A percentile compares a stretch with the other conserved stretches of the same genome.
phyloP scores from a whole-genome alignment of 30 jellyfish, hydroid and myxozoan species.

The Aurelia coerulea region DNA sequence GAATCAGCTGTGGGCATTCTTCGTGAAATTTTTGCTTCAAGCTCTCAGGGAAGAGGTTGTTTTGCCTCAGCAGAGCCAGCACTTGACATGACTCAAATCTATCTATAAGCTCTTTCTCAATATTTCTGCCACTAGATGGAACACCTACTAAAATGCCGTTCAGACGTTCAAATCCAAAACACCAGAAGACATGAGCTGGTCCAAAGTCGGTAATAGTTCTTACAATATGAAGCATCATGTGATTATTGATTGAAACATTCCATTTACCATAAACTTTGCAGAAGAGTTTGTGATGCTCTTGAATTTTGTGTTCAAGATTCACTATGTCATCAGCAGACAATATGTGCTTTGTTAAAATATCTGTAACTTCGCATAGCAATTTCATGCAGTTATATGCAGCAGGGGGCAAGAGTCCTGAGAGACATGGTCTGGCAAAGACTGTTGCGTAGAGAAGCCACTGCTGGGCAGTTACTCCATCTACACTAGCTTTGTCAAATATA shows the following conservation, averaged over 20 bases:
- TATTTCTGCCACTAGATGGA: neutral
- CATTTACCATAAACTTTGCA: neutral
- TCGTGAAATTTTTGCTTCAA: no score
- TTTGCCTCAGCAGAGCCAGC: no score
- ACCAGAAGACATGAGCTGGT: slow-evolving; percentile 15
- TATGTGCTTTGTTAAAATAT: no score
- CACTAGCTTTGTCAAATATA: no score
- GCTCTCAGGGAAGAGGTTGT: no score
- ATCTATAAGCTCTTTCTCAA: neutral
- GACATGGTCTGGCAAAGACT: no score
- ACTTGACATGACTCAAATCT: neutral
- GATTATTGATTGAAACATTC: slow-evolving; percentile 1
- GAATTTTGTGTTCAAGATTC: neutral
- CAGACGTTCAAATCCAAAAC: slow-evolving; percentile 6
- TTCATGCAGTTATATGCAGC: neutral
- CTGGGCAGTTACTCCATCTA: no score
- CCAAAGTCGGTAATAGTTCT: neutral
- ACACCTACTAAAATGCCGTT: neutral
- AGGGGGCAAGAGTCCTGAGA: neutral
- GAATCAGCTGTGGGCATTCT: no score
- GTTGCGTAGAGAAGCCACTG: no score
- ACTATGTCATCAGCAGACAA: no score
- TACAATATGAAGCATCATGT: slow-evolving; percentile 1
- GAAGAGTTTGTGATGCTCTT: neutral
- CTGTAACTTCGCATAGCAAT: no score